These are phyloP conservation scores for Trichacis sp. DNA, from an alignment of 2,888 invertebrate genomes.

Conservation along the genomic window DNA sequence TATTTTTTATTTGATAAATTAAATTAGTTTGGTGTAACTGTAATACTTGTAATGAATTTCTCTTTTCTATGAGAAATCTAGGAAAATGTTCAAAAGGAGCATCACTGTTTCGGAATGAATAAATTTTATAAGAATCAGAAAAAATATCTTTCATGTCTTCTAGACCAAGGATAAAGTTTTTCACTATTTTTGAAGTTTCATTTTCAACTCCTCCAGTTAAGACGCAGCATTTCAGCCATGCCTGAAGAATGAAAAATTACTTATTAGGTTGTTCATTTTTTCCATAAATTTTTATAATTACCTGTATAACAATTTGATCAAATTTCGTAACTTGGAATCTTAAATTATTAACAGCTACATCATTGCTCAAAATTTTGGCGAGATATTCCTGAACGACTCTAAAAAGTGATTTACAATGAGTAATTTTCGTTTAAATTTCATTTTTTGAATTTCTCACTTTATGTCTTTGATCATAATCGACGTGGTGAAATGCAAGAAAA, in stretches of 20 bases:
- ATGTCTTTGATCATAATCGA: conserved; percentile 61
- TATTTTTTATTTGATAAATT: too few species aligned
- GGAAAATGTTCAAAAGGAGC: conserved; percentile 58
- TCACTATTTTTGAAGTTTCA: conserved; percentile 49
- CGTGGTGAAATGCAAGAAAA: conserved; percentile 62
- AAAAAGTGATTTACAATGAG: conserved; percentile 23
- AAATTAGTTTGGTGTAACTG: too few species aligned
- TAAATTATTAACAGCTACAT: conserved; percentile 45
- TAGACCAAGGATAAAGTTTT: conserved; percentile 50
- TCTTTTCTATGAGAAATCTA: conserved; percentile 49
- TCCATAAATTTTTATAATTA: conserved; percentile 26
- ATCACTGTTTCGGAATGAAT: conserved; percentile 51
- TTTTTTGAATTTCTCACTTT: conserved; percentile 46
- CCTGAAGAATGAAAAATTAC: conserved; percentile 47
- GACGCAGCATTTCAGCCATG: conserved; percentile 63
- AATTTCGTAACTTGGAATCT: conserved; percentile 55
- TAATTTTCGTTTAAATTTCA: not conserved
- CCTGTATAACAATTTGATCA: conserved; percentile 58
- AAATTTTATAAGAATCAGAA: conserved; percentile 41
- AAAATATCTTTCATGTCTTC: conserved; percentile 56
- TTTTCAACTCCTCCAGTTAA: conserved; percentile 48
- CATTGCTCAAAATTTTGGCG: conserved; percentile 50
- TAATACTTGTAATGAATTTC: conserved; percentile 51
- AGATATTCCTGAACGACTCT: conserved; percentile 59
- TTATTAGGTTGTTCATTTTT: too few species aligned